Base-by-base conservation (phyloP, 2,888 invertebrate species). In the Boloria euphrosyne region DNA sequence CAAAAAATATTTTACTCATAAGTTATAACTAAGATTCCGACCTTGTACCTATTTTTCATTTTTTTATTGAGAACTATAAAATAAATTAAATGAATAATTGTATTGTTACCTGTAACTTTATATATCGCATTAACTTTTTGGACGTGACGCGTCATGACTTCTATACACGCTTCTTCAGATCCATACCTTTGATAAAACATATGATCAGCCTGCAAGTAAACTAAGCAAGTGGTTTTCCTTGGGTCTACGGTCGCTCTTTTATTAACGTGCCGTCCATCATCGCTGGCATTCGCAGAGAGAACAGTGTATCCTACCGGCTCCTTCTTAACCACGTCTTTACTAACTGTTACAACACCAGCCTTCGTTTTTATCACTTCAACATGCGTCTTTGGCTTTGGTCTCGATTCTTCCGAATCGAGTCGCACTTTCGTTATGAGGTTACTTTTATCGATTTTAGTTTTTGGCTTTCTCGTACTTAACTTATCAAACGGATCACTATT, bases 201-300 rank as follows among this genome's bases (percentile, higher is more conserved):
- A 87, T 99, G 98, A 90, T 98, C 97, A 4, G 99, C 98, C 88
- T 99, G 98, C 78, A 99, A 93, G 85, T 98, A 98, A 66, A 99
- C 93, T 94, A 98, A 96, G 81, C 99, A 99, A 0, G 98, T 98
- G 49, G 97, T 98, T 86, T 98, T 98, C 76, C 95, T 95, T 31
- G 97, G 97, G 86, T 96, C 96, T 52, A 96, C 94, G 1, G 95
- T 95, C 7, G 95, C 95, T 71, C 95, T 89, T 80, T 94, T 95
- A 77, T 94, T 94, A 22, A 94, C 94, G 77, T 94, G 94, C 58
- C 94, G 86, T 44, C 93, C 93, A 70, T 94, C 93, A 62, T 93
- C 94, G 7, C 86, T 93, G 1, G 84, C 89, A 66, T 93, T 93
- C 10, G 86, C 87, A 3, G 92, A 84, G 66, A 93, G 74, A 66